Percentiles rank a stretch among this genome's conserved stretches.
Conservation (phyloP, 2,113 vertebrate species). For the Limanda limanda region DNA sequence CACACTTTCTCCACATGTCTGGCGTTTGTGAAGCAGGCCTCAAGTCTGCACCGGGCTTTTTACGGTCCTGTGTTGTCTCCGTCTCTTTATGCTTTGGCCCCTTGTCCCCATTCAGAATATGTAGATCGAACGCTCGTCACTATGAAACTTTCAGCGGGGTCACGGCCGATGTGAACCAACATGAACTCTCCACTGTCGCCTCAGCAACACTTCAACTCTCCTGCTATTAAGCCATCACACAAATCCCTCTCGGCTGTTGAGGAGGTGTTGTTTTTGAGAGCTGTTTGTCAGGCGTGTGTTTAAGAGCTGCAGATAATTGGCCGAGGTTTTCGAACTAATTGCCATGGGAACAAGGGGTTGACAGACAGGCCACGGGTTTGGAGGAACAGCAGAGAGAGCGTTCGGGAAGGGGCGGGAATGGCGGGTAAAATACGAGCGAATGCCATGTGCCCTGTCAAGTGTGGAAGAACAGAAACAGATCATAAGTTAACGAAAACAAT, state of each 20-base stretch:
- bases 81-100: slow-evolving; percentile 19
- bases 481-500: slow-evolving; percentile 39
- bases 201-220: slow-evolving; percentile 54
- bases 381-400: slow-evolving; percentile 38
- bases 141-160: slow-evolving; percentile 57
- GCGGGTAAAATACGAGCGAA: slow-evolving; percentile 18
- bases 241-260: slow-evolving; percentile 65
- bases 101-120: slow-evolving; percentile 33
- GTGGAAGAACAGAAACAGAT: slow-evolving; percentile 43
- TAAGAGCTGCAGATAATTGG: slow-evolving; percentile 54
- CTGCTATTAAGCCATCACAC: slow-evolving; percentile 68
- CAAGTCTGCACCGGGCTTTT: slow-evolving; percentile 28
- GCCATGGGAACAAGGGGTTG: slow-evolving; percentile 65
- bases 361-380: slow-evolving; percentile 61
- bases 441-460: slow-evolving; percentile 13
- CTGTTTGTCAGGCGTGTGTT: slow-evolving; percentile 51
- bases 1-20: slow-evolving; percentile 1
- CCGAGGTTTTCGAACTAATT: slow-evolving; percentile 62
- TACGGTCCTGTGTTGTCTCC: slow-evolving; percentile 17
- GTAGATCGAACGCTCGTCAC: slow-evolving; percentile 57
- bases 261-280: slow-evolving; percentile 12
- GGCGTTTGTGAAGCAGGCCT: slow-evolving; percentile 14
- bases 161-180: slow-evolving; percentile 52
- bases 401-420: slow-evolving; percentile 42
- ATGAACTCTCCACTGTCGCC: slow-evolving; percentile 49